phyloP scores from a whole-genome alignment of 2,797 vertebrate genomes.

The Pipistrellus nathusii region DNA sequence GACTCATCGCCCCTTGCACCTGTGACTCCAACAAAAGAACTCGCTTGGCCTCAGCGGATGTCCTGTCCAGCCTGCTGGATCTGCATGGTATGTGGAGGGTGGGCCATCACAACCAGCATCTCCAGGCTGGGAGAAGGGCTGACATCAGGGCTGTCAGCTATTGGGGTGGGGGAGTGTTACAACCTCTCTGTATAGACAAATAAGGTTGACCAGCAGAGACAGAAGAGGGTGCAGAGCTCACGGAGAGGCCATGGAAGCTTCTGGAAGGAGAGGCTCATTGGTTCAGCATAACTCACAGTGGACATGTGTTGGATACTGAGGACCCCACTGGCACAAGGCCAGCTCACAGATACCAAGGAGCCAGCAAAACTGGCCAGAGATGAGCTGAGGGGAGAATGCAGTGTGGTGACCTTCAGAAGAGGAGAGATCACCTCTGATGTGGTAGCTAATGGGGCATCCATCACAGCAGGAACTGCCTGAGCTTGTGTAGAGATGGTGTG shows the following conservation, averaged over 20 bases:
- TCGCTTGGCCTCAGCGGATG: constrained; percentile 19
- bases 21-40: constrained; percentile 71
- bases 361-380: background rate
- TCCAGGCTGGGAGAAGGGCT: background rate
- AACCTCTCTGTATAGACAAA: background rate
- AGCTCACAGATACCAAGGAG: background rate
- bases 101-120: rapidly evolving
- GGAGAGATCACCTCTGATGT: background rate
- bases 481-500: too few relatives aligned
- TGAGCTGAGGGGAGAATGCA: background rate
- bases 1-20: constrained; percentile 71
- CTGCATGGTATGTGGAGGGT: constrained; percentile 49
- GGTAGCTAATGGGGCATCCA: background rate
- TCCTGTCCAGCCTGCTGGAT: constrained; percentile 76
- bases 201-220: background rate
- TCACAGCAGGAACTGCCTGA: too few relatives aligned
- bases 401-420: background rate
- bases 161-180: rapidly evolving
- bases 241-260: background rate
- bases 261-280: background rate
- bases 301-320: background rate
- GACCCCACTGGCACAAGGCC: background rate
- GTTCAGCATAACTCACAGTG: rapidly evolving
- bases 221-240: background rate
- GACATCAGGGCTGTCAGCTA: too few relatives aligned